Base-by-base conservation (phyloP, 1,140 invertebrate genomes). In the Drosophila truncata region DNA sequence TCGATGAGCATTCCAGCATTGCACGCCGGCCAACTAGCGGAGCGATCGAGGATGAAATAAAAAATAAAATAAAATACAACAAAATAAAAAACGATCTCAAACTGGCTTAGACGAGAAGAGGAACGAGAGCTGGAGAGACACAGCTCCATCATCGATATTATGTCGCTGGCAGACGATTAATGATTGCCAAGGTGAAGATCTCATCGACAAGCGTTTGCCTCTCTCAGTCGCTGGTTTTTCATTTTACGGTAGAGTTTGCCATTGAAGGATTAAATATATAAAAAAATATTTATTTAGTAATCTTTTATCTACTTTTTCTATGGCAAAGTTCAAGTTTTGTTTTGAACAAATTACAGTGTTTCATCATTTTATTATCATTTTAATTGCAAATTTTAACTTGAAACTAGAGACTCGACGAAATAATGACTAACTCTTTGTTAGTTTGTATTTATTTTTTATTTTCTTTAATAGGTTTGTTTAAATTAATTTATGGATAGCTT, bases 111-210 rank as follows among this genome's bases (percentile, higher is more conserved):
- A 91, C 58, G 39, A 66, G 61, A 13, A 49, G 47, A 29, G 47
- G 27, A 50, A 18, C 46, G 47, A 60, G 69, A 72, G 16, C 58
- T 49, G 66, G 59, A 49, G 74, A 59, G 78, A 67, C 80, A 83
- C 87, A 87, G 83, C 87, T 87, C 80, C 82, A 90, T 91, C 90
- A 91, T 84, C 83, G 91, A 91, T 92, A 92, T 92, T 92, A 92
- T 92, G 91, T 92, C 91, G 82, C 77, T 80, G 78, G 76, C 78
- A 91, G 78, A 91, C 91, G 91, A 92, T 92, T 92, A 91, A 92
- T 91, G 90, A 92, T 90, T 85, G 82, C 91, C 86, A 91, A 91
- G 90, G 90, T 91, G 90, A 91, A 91, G 90, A 91, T 91, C 90
- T 91, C 90, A 91, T 92, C 90, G 75, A 66, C 71, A 82, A 69